These are phyloP conservation scores for Mellivora capensis DNA, from an alignment of 2,113 vertebrate genomes.

Conservation along the genomic window DNA sequence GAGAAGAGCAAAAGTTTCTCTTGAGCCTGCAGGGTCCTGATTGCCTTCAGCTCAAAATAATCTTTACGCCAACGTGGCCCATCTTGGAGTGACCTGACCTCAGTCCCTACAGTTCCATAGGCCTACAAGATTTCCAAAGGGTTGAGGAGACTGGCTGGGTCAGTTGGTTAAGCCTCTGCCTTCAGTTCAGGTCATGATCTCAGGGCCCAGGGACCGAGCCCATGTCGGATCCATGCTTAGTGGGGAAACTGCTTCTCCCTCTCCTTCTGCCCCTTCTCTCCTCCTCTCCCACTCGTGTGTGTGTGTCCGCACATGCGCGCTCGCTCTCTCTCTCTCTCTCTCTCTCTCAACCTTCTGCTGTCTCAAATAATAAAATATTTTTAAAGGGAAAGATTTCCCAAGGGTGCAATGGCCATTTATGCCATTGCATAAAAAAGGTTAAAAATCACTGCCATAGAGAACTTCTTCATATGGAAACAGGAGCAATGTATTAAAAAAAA, in stretches of 20 bases:
- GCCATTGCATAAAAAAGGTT: not conserved
- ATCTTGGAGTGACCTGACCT: not conserved
- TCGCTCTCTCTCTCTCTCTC: too few relatives aligned
- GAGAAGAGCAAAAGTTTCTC: not conserved
- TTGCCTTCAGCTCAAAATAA: not conserved
- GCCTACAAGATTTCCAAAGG: not conserved
- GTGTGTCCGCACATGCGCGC: fast-evolving
- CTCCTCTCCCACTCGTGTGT: too few relatives aligned
- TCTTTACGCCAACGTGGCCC: not conserved
- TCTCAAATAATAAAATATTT: too few relatives aligned
- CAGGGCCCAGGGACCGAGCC: too few relatives aligned
- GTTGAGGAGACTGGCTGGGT: not conserved
- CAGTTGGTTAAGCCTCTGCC: too few relatives aligned
- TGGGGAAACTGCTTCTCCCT: too few relatives aligned
- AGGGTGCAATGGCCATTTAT: not conserved
- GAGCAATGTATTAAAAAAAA: not conserved
- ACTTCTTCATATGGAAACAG: not conserved
- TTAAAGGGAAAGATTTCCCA: not conserved
- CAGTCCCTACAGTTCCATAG: not conserved
- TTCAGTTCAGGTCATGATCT: too few relatives aligned
- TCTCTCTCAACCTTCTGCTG: too few relatives aligned
- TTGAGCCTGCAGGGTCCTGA: not conserved
- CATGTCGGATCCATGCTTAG: too few relatives aligned
- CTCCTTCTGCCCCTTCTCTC: too few relatives aligned
- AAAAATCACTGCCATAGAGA: not conserved